These are phyloP conservation scores for Muscicapa striata DNA, from an alignment of 2,797 vertebrate species.

Conservation along the genomic window DNA sequence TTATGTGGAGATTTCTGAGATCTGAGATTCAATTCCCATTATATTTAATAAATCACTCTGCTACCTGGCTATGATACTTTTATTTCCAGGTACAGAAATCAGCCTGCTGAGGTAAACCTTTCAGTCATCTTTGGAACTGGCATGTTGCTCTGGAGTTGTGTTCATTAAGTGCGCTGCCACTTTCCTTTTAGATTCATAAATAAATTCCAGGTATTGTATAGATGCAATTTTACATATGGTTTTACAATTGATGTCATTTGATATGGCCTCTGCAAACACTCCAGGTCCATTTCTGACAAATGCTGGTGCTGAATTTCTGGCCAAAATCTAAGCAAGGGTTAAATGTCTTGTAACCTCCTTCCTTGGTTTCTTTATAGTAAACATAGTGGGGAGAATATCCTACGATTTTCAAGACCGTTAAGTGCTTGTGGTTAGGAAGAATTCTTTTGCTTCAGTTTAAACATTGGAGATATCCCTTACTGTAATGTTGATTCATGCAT, in stretches of 20 bases:
- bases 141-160: neutral
- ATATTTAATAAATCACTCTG: conserved; percentile 1
- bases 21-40: conserved; percentile 8
- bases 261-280: neutral
- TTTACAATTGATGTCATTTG: neutral
- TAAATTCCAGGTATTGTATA: neutral
- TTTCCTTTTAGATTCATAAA: neutral
- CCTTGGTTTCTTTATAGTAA: conserved; percentile 52
- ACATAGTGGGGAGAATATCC: conserved; percentile 46
- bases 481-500: conserved; percentile 49
- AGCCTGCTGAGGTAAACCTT: neutral
- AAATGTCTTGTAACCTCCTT: neutral
- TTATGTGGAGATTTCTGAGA: conserved; percentile 51
- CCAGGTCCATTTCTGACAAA: neutral
- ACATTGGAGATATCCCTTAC: conserved; percentile 43
- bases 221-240: neutral
- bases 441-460: conserved; percentile 22
- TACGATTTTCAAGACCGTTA: conserved; percentile 42
- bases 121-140: neutral
- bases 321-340: neutral
- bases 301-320: neutral
- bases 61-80: neutral
- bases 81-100: neutral
- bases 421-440: conserved; percentile 28
- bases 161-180: neutral